Percentiles rank a stretch among this genome's conserved stretches.
phyloP scores from a whole-genome alignment of 2,888 invertebrate species.

The Hyalella azteca region DNA sequence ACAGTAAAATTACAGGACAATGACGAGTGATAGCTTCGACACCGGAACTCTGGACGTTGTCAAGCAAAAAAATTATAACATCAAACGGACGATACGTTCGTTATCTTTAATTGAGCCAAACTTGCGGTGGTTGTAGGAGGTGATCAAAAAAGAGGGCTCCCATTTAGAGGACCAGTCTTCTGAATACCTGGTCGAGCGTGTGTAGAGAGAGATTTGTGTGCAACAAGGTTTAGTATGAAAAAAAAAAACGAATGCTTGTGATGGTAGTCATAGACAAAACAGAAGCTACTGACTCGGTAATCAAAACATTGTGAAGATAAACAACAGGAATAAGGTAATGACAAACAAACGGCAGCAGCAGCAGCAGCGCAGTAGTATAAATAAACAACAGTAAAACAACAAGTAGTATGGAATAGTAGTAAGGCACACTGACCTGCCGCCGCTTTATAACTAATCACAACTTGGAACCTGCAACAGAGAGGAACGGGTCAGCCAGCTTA shows the following conservation, averaged over 20 bases:
- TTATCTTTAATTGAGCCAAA: too few species aligned
- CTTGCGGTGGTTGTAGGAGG: too few species aligned
- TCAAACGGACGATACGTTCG: too few species aligned
- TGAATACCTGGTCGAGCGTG: background rate
- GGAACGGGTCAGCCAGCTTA: conserved; percentile 31
- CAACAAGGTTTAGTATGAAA: conserved; percentile 27
- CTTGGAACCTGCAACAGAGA: conserved; percentile 39
- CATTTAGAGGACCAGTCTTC: background rate
- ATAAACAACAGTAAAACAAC: conserved; percentile 40
- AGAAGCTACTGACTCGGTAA: conserved; percentile 33
- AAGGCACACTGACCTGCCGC: conserved; percentile 45
- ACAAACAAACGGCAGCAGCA: conserved; percentile 36
- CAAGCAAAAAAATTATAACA: too few species aligned
- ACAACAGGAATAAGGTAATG: conserved; percentile 28
- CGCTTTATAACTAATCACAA: conserved; percentile 29
- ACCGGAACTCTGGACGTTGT: too few species aligned
- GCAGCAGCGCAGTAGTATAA: conserved; percentile 3
- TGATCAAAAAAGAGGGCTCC: too few species aligned
- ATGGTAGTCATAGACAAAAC: conserved; percentile 34
- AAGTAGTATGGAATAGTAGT: conserved; percentile 39
- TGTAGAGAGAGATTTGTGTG: conserved; percentile 15
- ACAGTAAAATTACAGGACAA: too few species aligned
- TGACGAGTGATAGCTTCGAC: too few species aligned
- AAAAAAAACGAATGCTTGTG: conserved; percentile 27
- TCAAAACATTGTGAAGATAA: conserved; percentile 27